Conservation (phyloP, 2,113 vertebrate genomes). For the Phrynosoma platyrhinos region DNA sequence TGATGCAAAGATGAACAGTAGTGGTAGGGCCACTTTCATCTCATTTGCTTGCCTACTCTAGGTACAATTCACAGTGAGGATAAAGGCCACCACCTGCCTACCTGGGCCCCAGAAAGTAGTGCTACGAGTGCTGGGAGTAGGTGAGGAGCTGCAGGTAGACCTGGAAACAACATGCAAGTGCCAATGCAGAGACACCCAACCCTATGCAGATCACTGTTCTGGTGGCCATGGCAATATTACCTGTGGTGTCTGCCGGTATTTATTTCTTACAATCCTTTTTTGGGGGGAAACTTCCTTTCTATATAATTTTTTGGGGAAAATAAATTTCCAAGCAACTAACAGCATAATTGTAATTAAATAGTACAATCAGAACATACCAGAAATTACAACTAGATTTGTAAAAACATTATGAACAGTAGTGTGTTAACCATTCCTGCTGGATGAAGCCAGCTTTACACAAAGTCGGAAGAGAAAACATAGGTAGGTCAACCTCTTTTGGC, state of each 20-base stretch:
- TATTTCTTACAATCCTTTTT: background rate
- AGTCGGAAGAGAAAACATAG: too few relatives aligned
- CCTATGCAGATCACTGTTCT: constrained; percentile 69
- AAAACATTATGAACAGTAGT: background rate
- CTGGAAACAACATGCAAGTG: constrained; percentile 77
- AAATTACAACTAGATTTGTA: background rate
- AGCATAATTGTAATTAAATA: background rate
- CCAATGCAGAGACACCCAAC: constrained; percentile 64
- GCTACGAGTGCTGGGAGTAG: constrained; percentile 79
- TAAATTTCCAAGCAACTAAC: background rate
- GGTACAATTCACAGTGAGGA: constrained; percentile 77
- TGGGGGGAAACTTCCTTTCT: background rate
- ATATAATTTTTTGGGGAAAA: background rate
- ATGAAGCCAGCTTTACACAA: background rate
- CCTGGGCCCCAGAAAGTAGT: constrained; percentile 45
- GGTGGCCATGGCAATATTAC: constrained; percentile 68
- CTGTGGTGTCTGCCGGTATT: constrained; percentile 82
- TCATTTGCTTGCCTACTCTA: constrained; percentile 30
- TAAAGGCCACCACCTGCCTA: constrained; percentile 71
- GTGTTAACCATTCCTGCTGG: background rate
- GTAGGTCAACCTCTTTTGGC: background rate
- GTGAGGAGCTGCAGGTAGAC: constrained; percentile 75
- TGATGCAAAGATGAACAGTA: background rate
- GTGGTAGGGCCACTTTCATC: background rate
- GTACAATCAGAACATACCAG: background rate